Evolutionary conservation across 2,113 vertebrate species (phyloP).

Genomic region (Pardalotus punctatus): DNA sequence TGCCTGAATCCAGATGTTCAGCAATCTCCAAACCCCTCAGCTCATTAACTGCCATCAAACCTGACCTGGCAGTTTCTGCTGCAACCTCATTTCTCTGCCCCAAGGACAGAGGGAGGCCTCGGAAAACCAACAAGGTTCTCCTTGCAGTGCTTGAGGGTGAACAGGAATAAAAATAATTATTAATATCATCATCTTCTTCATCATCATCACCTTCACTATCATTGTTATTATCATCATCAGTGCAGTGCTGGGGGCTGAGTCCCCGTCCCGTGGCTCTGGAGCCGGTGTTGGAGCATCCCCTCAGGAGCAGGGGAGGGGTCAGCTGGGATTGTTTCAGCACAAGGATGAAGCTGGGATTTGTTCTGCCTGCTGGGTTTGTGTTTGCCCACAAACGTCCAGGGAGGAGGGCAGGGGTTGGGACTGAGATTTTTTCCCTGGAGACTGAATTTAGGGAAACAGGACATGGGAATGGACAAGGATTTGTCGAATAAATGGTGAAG

Average conservation of each 20-base stretch:
- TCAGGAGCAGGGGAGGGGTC: no score
- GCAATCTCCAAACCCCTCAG: neutral
- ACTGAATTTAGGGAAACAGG: neutral
- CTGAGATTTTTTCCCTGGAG: neutral
- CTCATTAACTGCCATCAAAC: neutral
- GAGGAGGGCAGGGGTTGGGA: neutral
- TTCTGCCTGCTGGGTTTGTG: neutral
- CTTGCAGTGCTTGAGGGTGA: neutral
- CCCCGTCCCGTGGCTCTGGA: neutral
- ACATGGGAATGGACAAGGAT: neutral
- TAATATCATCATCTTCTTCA: no score
- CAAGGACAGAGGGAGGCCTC: neutral
- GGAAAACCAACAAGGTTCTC: neutral
- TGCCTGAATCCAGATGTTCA: neutral
- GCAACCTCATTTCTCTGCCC: neutral
- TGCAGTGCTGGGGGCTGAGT: neutral
- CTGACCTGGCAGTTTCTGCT: neutral
- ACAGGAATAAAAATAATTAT: no score
- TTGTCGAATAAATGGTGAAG: neutral
- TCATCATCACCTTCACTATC: no score
- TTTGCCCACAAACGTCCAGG: neutral
- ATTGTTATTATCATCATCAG: rapidly evolving
- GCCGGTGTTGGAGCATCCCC: no score
- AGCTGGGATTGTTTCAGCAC: no score
- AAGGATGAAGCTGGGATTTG: neutral